Evolutionary conservation across 2,797 vertebrate species (phyloP).

Genomic region (Malurus leucopterus): DNA sequence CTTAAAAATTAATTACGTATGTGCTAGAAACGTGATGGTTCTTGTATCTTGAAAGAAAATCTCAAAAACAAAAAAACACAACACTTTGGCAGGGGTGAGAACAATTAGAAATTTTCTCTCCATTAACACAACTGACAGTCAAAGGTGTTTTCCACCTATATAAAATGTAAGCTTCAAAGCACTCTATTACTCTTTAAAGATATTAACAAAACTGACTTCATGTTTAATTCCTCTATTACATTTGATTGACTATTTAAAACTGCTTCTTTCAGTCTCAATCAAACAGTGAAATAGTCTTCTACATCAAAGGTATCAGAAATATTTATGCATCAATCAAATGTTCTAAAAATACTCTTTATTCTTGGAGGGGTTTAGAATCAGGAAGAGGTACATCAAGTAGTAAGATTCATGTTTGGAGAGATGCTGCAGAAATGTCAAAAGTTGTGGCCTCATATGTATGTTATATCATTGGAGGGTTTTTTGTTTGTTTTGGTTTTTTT

Average conservation of each 20-base stretch:
- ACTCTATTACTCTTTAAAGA: background rate
- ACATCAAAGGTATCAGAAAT: background rate
- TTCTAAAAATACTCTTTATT: background rate
- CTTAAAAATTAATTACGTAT: slow-evolving; percentile 55
- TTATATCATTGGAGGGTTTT: background rate
- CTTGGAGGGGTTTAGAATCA: background rate
- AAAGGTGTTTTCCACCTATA: slow-evolving; percentile 66
- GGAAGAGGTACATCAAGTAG: background rate
- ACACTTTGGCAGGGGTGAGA: slow-evolving; percentile 52
- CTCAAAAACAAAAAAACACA: slow-evolving; percentile 40
- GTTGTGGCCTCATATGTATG: background rate
- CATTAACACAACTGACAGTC: slow-evolving; percentile 64
- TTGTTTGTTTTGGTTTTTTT: background rate
- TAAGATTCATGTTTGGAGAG: background rate
- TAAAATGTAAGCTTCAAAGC: slow-evolving; percentile 57
- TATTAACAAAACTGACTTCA: slow-evolving; percentile 30
- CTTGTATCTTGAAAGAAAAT: slow-evolving; percentile 63
- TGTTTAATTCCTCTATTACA: background rate
- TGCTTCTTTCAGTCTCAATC: background rate
- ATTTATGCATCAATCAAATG: background rate
- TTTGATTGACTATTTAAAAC: background rate
- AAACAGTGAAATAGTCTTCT: background rate
- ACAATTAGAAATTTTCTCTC: slow-evolving; percentile 61
- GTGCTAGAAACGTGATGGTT: slow-evolving; percentile 59
- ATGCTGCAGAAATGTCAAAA: background rate